Evolutionary conservation across 2,113 vertebrate species (phyloP), one percentile per base, ranked within the genome.

Genomic region (Pseudorectes ferrugineus): DNA sequence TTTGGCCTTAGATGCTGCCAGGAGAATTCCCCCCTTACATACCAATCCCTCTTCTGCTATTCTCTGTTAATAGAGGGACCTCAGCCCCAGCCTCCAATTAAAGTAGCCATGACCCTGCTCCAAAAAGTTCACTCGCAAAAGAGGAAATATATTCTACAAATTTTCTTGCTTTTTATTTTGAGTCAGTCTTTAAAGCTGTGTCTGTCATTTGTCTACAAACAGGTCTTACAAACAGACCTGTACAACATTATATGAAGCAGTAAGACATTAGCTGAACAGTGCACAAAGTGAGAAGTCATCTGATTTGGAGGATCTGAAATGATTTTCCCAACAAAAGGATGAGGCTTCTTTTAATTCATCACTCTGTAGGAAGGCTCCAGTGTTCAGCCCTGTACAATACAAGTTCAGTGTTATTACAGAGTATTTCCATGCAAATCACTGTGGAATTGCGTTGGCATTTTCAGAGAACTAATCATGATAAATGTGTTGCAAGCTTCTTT

Each of bases 401-500:
- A 36, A 81, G 23, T 72, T 87, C 36, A 65, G 45, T 67, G 57
- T 31, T 79, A 65, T 46, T 85, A 75, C n/a, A 68, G 40, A 79
- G 21, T 40, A 73, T 82, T 81, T 82, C 88, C 72, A 80, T 67
- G 79, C 57, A 84, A 85, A 61, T 68, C 38, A 71, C 57, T 49
- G 35, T 61, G 61, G 40, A 81, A 81, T 15, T 45, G 23, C 76
- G 35, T 31, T 59, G 70, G 61, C 61, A 85, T 89, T 92, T 95
- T 93, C 81, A 89, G 70, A 85, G 54, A 95, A 61, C 45, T 94
- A 79, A 87, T 46, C 19, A 73, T 68, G 55, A 92, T 73, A 89
- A 94, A 96, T 88, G 49, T 36, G 42, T 38, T 81, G 43, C 40
- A 84, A 84, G 65, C 8, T 76, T 61, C 73, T 82, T 94, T 82